Evolutionary conservation across 2,113 vertebrate species (phyloP).

Genomic region (Lepus europaeus): DNA sequence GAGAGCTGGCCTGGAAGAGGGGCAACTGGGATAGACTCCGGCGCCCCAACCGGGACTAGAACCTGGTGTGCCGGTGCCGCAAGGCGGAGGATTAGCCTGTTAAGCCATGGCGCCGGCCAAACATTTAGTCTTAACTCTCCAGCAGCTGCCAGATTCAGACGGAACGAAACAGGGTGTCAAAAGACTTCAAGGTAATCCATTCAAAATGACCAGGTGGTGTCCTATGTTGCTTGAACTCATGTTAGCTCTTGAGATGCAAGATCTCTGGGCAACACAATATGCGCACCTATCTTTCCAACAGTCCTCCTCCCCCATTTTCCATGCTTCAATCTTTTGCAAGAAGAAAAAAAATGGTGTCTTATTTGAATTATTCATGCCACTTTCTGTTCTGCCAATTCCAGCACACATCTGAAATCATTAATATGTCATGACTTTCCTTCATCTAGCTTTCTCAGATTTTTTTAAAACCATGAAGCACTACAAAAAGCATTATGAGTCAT

Average conservation of each 20-base stretch:
- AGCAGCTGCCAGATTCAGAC: conserved; percentile 79
- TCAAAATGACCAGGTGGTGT: conserved; percentile 1
- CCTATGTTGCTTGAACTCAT: conserved; percentile 72
- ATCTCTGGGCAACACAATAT: conserved; percentile 75
- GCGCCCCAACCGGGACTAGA: too few species aligned
- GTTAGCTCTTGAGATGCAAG: conserved; percentile 73
- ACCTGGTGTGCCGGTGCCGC: too few species aligned
- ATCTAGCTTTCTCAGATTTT: conserved; percentile 51
- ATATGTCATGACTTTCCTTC: conserved; percentile 84
- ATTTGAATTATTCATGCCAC: conserved; percentile 90
- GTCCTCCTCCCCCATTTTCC: conserved; percentile 83
- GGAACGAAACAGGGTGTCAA: conserved; percentile 66
- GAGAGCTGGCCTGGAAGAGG: too few species aligned
- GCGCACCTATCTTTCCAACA: conserved; percentile 80
- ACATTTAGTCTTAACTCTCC: conserved; percentile 71
- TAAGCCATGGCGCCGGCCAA: too few species aligned
- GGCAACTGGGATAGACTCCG: too few species aligned
- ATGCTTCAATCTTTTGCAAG: conserved; percentile 88
- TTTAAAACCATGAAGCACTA: background rate
- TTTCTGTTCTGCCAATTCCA: conserved; percentile 84
- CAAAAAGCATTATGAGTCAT: conserved; percentile 57
- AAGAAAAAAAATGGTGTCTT: conserved; percentile 81
- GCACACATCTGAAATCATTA: conserved; percentile 85
- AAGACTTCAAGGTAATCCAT: conserved; percentile 74
- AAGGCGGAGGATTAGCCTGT: too few species aligned